Percentiles rank a stretch among this genome's conserved stretches.
Evolutionary conservation across 2,797 vertebrate genomes (phyloP).

Genomic region (Anas georgica): DNA sequence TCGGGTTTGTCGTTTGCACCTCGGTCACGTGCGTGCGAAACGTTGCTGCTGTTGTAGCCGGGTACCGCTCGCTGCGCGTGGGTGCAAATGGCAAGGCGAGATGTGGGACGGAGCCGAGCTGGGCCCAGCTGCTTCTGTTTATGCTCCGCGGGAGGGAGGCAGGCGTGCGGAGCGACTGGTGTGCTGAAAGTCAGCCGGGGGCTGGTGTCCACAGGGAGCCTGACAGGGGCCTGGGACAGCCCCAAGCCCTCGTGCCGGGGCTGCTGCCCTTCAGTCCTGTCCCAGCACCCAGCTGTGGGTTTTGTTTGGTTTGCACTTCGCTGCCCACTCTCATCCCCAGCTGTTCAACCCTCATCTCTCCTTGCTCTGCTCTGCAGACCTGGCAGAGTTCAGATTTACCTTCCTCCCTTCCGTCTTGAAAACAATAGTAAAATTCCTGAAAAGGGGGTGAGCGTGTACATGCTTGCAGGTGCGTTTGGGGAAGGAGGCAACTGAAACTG

Average conservation of each 20-base stretch:
- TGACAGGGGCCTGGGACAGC: accelerated
- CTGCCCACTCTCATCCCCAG: background rate
- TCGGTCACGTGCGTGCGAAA: slow-evolving; percentile 38
- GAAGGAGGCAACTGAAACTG: background rate
- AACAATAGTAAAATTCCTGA: slow-evolving; percentile 53
- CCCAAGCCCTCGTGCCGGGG: background rate
- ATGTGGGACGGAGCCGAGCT: slow-evolving; percentile 59
- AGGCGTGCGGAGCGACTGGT: background rate
- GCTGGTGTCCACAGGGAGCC: background rate
- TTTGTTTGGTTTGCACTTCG: accelerated
- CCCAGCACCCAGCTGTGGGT: accelerated
- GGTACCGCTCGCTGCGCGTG: slow-evolving; percentile 35
- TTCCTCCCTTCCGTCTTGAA: background rate
- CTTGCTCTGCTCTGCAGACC: background rate
- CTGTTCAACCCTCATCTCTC: background rate
- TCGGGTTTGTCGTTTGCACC: slow-evolving; percentile 4
- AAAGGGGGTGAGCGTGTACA: background rate
- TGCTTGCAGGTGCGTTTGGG: background rate
- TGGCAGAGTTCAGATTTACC: background rate
- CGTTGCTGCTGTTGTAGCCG: slow-evolving; percentile 24
- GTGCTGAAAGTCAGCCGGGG: background rate
- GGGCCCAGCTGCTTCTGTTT: slow-evolving; percentile 42
- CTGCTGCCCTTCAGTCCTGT: background rate
- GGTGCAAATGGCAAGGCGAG: slow-evolving; percentile 51
- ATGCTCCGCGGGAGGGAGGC: slow-evolving; percentile 15